phyloP scores from a whole-genome alignment of 2,113 vertebrate genomes.

The Macaca mulatta region DNA sequence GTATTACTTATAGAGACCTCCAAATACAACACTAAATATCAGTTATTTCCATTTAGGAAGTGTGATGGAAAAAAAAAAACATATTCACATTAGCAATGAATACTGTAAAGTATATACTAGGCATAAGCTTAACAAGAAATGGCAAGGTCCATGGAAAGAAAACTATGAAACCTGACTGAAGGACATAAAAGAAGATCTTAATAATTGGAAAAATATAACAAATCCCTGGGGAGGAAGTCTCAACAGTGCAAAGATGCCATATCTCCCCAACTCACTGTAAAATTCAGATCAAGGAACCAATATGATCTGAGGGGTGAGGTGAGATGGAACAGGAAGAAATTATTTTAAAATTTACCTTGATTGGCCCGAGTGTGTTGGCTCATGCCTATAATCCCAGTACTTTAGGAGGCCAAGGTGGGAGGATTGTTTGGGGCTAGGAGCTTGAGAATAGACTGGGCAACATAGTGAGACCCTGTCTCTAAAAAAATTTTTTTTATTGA shows the following conservation, averaged over 20 bases:
- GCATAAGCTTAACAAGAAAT: slow-evolving; percentile 28
- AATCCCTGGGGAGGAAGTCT: neutral
- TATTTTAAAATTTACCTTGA: slow-evolving; percentile 20
- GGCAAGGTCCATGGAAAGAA: neutral
- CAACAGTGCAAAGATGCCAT: neutral
- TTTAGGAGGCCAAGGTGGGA: too few relatives aligned
- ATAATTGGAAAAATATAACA: neutral
- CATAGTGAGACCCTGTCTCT: too few relatives aligned
- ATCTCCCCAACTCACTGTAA: neutral
- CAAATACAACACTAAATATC: neutral
- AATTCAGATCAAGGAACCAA: slow-evolving; percentile 14
- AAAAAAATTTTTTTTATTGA: too few relatives aligned
- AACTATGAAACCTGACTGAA: slow-evolving; percentile 13
- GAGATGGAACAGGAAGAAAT: neutral
- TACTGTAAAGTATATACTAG: neutral
- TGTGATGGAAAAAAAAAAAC: neutral
- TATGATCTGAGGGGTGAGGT: neutral
- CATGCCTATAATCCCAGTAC: too few relatives aligned
- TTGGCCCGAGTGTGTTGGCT: neutral
- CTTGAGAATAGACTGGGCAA: too few relatives aligned
- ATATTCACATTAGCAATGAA: neutral
- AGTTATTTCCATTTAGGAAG: slow-evolving; percentile 1
- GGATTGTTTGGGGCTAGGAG: too few relatives aligned
- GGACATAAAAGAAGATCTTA: neutral
- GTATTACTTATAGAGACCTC: neutral